phyloP scores from a whole-genome alignment of 2,113 vertebrate genomes.

The Corythornis madagascariensis region DNA sequence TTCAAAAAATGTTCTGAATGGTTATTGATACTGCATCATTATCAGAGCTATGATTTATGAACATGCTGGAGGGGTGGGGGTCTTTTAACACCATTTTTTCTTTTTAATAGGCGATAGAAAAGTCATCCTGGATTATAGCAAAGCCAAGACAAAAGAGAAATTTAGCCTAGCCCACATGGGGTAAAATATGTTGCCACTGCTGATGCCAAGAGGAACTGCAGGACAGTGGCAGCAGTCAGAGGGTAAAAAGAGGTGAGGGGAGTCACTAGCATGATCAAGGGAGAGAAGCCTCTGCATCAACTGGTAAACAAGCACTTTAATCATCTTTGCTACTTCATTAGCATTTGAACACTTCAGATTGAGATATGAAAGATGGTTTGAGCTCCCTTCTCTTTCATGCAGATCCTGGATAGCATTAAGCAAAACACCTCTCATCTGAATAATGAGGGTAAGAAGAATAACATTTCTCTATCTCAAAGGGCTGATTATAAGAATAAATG shows the following conservation, averaged over 20 bases:
- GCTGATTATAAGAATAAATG: neutral
- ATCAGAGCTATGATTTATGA: neutral
- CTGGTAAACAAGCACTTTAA: constrained; percentile 19
- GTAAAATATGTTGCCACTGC: neutral
- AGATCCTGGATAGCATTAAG: neutral
- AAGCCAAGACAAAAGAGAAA: neutral
- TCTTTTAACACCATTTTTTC: neutral
- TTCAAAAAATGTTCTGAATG: neutral
- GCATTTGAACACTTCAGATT: neutral
- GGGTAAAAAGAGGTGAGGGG: neutral
- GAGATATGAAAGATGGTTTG: neutral
- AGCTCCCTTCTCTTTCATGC: neutral
- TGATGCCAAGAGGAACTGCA: neutral
- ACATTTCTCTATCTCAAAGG: neutral
- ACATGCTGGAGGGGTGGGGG: neutral
- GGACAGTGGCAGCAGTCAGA: neutral
- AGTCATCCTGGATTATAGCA: neutral
- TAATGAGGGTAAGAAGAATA: constrained; percentile 4
- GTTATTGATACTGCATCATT: neutral
- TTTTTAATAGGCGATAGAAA: neutral
- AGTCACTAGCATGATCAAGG: neutral
- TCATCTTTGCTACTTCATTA: constrained; percentile 5
- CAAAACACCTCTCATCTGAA: neutral
- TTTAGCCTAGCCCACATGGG: neutral
- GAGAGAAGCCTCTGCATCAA: neutral